Evolutionary conservation across 2,888 invertebrate genomes (phyloP).

Genomic region (Drosophila villosipedis): DNA sequence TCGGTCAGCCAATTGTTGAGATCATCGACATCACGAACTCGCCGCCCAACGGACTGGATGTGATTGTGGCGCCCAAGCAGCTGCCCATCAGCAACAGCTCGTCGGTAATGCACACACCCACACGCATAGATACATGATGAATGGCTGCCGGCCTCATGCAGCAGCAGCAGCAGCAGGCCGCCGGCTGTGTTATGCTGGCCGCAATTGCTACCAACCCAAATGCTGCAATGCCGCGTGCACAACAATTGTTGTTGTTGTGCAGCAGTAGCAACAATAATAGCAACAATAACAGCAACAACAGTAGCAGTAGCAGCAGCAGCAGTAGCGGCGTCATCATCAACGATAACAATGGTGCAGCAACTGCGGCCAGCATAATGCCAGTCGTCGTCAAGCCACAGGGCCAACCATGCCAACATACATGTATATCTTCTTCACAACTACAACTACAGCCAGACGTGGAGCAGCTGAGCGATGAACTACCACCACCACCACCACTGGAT

Average conservation of each 20-base stretch:
- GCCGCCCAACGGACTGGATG: conserved; percentile 69
- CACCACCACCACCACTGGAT: conserved; percentile 30
- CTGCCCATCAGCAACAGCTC: conserved; percentile 59
- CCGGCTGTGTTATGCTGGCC: conserved; percentile 74
- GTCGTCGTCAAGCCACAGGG: conserved; percentile 51
- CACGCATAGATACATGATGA: conserved; percentile 84
- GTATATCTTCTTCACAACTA: conserved; percentile 77
- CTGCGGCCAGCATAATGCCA: conserved; percentile 75
- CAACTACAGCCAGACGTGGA: conserved; percentile 65
- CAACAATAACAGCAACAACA: conserved; percentile 52
- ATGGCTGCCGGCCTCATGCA: conserved; percentile 83
- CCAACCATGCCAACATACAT: conserved; percentile 68
- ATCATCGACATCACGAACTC: conserved; percentile 76
- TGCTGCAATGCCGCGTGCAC: conserved; percentile 45
- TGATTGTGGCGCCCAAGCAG: conserved; percentile 46
- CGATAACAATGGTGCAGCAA: conserved; percentile 47
- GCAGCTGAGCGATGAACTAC: conserved; percentile 29
- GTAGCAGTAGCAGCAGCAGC: conserved; percentile 62
- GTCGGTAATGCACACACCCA: conserved; percentile 83
- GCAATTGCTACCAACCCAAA: conserved; percentile 66
- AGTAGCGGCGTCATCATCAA: conserved; percentile 39
- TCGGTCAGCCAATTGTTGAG: conserved; percentile 51
- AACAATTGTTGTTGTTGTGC: conserved; percentile 35
- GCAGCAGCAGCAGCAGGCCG: conserved; percentile 72
- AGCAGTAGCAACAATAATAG: conserved; percentile 44